Conservation (phyloP, 2,797 vertebrate species). For the Epinephelus awoara region DNA sequence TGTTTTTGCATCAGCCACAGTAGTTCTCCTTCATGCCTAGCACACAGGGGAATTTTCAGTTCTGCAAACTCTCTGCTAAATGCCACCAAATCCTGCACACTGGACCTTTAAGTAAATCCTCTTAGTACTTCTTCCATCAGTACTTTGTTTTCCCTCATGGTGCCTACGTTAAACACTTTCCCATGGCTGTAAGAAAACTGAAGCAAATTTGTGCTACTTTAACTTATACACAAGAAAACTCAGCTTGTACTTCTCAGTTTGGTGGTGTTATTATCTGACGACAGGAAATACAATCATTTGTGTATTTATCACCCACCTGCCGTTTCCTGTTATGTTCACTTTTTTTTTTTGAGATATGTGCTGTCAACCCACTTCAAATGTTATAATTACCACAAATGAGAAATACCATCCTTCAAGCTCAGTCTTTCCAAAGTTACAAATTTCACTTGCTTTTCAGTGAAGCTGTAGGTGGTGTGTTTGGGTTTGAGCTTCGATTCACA, state of each 20-base stretch:
- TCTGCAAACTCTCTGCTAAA: too few relatives aligned
- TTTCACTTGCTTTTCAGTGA: background rate
- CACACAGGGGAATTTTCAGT: too few relatives aligned
- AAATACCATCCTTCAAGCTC: background rate
- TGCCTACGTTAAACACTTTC: background rate
- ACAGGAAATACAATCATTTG: constrained; percentile 1
- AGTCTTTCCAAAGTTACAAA: background rate
- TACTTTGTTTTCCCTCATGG: accelerated
- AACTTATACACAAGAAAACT: background rate
- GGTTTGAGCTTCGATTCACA: background rate
- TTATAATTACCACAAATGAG: background rate
- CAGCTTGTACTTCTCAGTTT: background rate
- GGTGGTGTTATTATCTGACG: background rate
- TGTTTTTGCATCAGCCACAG: too few relatives aligned
- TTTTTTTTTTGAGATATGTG: background rate
- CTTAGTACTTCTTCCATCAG: background rate
- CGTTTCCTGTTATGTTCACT: constrained; percentile 37
- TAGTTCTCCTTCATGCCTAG: too few relatives aligned
- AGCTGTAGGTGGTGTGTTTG: constrained; percentile 22
- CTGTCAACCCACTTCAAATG: background rate
- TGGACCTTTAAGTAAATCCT: too few relatives aligned
- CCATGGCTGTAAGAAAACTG: background rate
- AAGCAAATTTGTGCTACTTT: background rate
- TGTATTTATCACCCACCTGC: background rate
- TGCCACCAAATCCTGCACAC: too few relatives aligned